Evolutionary conservation across 2,113 vertebrate genomes (phyloP), one percentile per base, ranked within the genome.

Genomic region (Castor canadensis): DNA sequence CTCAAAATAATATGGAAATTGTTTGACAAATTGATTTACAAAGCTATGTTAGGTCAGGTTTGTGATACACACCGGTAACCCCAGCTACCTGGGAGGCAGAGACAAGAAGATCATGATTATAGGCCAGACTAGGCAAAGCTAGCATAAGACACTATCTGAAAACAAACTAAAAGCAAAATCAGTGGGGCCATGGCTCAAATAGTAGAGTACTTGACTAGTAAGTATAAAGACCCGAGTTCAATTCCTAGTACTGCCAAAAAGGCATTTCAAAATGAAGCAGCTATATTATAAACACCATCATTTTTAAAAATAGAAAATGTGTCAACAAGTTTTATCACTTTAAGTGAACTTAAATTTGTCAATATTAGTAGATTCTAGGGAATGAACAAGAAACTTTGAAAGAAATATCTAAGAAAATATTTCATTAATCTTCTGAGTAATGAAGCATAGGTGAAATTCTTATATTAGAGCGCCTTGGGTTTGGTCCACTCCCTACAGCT

Each of bases 21-120:
- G 67, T 60, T 82, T 85, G 54, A 60, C 45, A 93, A 81, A 83
- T 86, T 35, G 38, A 71, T 85, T 83, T 95, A 1, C 81, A 91
- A 96, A 64, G 19, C 28, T 26, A 15, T 81, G n/a, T n/a, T n/a
- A n/a, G n/a, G n/a, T n/a, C n/a, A n/a, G 52, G 52, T 54, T 9
- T 54, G 52, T 54, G 52, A 16, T 17, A 11, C 52, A 54, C 16
- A 16, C 52, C 52, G 9, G 52, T 54, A 54, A 54, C 16, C 52
- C 52, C 52, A 54, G 9, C 52, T 54, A 54, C 52, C 16, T 54
- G 9, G 52, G 52, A n/a, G n/a, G n/a, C n/a, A n/a, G n/a, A n/a
- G n/a, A n/a, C n/a, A n/a, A n/a, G n/a, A n/a, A n/a, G n/a, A n/a
- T n/a, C n/a, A n/a, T n/a, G n/a, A n/a, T n/a, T n/a, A n/a, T n/a